phyloP scores from a whole-genome alignment of 2,113 vertebrate genomes.

The Calypte anna region DNA sequence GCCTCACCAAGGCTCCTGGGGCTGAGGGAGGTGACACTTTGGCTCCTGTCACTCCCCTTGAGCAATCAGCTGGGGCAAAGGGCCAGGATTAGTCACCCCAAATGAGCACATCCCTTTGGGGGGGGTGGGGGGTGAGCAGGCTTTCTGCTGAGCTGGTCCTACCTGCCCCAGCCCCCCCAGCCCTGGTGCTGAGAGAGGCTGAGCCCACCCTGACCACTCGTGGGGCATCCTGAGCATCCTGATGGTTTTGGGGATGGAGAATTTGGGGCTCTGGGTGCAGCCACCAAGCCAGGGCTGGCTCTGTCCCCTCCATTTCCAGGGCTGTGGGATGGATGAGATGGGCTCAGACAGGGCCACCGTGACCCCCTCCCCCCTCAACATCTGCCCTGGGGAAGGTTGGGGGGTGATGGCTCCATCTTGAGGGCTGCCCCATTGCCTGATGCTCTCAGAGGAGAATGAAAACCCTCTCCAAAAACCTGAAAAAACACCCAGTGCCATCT shows the following conservation, averaged over 20 bases:
- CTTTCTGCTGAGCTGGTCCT: not conserved
- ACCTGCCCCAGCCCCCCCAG: not conserved
- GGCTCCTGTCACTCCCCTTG: conserved; percentile 24
- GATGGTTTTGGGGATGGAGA: rapidly evolving
- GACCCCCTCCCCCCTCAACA: not conserved
- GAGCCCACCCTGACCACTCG: not conserved
- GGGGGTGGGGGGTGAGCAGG: not conserved
- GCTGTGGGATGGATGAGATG: rapidly evolving
- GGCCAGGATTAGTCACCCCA: conserved; percentile 46
- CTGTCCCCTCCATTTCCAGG: rapidly evolving
- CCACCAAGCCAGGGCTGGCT: rapidly evolving
- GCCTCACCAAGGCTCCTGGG: not conserved
- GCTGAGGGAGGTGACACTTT: conserved; percentile 40
- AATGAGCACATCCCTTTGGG: not conserved
- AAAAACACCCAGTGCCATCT: not conserved
- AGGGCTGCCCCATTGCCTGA: not conserved
- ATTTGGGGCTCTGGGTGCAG: rapidly evolving
- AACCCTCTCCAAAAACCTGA: not conserved
- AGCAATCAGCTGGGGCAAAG: not conserved
- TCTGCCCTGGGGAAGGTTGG: not conserved
- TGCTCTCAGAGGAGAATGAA: not conserved
- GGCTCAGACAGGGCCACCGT: not conserved
- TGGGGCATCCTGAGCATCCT: not conserved
- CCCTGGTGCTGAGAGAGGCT: rapidly evolving
- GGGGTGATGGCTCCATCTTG: not conserved